Conservation (phyloP, 2,113 vertebrate genomes). For the Brachionichthys hirsutus region DNA sequence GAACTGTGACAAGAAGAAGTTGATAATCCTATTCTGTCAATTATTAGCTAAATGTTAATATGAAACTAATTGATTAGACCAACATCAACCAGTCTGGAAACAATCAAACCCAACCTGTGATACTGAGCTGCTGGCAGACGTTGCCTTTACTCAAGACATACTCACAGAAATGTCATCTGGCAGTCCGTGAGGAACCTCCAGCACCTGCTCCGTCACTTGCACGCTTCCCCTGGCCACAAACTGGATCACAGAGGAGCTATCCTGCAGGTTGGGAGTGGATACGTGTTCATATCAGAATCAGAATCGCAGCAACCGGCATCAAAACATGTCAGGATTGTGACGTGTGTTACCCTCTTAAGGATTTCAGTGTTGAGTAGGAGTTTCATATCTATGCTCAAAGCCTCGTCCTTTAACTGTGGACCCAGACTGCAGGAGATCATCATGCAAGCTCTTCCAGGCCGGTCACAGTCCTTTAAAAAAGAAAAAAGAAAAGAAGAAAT, state of each 20-base stretch:
- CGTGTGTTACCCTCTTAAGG: constrained; percentile 84
- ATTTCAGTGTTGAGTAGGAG: constrained; percentile 95
- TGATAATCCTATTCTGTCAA: no score
- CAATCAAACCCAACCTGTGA: no score
- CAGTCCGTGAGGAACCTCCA: constrained; percentile 84
- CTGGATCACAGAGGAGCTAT: constrained; percentile 95
- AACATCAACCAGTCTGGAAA: no score
- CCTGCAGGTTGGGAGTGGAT: constrained; percentile 71
- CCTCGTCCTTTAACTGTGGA: constrained; percentile 87
- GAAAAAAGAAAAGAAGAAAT: neutral
- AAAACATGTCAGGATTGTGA: neutral
- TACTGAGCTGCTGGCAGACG: no score
- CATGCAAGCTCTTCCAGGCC: constrained; percentile 85
- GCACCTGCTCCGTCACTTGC: constrained; percentile 80
- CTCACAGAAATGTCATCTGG: constrained; percentile 90
- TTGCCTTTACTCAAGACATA: constrained; percentile 25
- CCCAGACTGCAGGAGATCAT: constrained; percentile 86
- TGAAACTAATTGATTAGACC: no score
- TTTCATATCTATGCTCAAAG: constrained; percentile 84
- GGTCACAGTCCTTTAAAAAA: constrained; percentile 87
- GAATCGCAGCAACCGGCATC: neutral
- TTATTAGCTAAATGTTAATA: no score
- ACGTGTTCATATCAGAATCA: neutral
- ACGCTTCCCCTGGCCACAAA: constrained; percentile 88
- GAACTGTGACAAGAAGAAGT: no score